These are phyloP conservation scores for Leptopterna dolabrata DNA, from an alignment of 2,888 invertebrate species.

Conservation along the genomic window DNA sequence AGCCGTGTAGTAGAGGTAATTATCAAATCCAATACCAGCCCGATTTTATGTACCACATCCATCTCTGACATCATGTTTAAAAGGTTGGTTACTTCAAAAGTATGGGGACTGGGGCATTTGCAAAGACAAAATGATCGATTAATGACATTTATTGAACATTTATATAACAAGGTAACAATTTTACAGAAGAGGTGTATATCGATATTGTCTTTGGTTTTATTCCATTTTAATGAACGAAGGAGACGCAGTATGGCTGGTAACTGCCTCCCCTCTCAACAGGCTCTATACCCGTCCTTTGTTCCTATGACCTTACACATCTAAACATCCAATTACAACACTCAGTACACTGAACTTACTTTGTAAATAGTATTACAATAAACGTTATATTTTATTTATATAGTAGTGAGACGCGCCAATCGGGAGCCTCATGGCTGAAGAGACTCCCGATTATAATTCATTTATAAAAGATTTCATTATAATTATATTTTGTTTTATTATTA, in stretches of 20 bases:
- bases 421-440: conserved; percentile 47
- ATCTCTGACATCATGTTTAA: too few species aligned
- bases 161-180: conserved; percentile 29
- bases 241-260: not conserved
- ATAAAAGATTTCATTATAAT: not conserved
- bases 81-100: too few species aligned
- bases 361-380: too few species aligned
- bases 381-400: not conserved
- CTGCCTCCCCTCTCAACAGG: not conserved
- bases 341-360: too few species aligned
- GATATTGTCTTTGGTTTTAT: conserved; percentile 17
- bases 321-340: not conserved
- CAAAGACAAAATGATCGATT: not conserved
- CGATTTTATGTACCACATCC: too few species aligned
- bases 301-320: not conserved
- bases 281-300: not conserved
- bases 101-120: too few species aligned
- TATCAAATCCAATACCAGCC: too few species aligned
- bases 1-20: too few species aligned
- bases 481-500: not conserved
- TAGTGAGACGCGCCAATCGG: conserved; percentile 49
- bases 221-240: not conserved
- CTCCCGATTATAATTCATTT: not conserved
- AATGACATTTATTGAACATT: not conserved
- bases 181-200: not conserved